Conservation (phyloP, 2,113 vertebrate species). For the Tamias sibiricus region DNA sequence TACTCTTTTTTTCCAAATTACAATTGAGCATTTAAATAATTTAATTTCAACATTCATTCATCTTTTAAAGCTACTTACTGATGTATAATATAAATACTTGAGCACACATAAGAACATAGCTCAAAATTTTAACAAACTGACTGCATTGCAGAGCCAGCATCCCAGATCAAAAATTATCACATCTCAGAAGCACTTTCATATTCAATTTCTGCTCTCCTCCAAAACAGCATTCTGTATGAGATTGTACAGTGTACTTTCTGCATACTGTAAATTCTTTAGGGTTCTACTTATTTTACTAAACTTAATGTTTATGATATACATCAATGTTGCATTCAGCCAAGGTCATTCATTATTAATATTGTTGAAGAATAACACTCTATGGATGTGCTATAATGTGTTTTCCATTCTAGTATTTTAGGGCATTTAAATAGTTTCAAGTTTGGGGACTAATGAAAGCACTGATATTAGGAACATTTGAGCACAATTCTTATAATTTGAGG, state of each 20-base stretch:
- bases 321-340: neutral
- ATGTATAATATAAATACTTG: neutral
- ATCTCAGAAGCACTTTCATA: neutral
- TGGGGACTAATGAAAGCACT: neutral
- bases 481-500: neutral
- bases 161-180: neutral
- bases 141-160: neutral
- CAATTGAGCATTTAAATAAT: neutral
- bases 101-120: neutral
- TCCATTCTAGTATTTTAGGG: neutral
- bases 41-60: neutral
- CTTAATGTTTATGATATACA: neutral
- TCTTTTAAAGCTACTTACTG: neutral
- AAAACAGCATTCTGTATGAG: neutral
- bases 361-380: neutral
- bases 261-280: neutral
- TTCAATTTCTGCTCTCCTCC: neutral
- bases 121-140: neutral
- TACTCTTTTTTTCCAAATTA: neutral
- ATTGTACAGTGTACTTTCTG: neutral
- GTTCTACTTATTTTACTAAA: neutral
- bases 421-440: neutral
- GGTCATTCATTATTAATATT: neutral
- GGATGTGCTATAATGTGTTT: neutral
- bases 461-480: neutral